phyloP scores from a whole-genome alignment of 2,113 vertebrate genomes.

The Scortum barcoo region DNA sequence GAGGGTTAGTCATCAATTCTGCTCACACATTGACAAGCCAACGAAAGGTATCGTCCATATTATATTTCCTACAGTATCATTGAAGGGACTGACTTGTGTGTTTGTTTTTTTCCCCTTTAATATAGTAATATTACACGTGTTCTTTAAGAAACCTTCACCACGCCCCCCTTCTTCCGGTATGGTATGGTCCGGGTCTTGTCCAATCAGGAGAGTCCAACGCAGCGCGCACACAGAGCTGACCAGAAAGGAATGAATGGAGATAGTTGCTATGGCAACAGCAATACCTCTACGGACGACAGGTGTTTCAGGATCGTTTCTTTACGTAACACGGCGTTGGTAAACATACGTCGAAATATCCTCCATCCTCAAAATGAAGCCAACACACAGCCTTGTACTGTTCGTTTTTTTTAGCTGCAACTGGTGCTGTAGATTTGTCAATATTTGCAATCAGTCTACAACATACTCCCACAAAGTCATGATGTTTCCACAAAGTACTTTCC shows the following conservation, averaged over 20 bases:
- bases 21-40: background rate
- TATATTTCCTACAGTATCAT: background rate
- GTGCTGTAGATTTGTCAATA: background rate
- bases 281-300: slow-evolving; percentile 35
- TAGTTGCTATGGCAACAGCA: slow-evolving; percentile 73
- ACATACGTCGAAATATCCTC: background rate
- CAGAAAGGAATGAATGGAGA: slow-evolving; percentile 62
- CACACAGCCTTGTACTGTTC: background rate
- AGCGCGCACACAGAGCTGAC: slow-evolving; percentile 64
- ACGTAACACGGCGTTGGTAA: slow-evolving; percentile 2
- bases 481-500: background rate
- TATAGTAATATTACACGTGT: slow-evolving; percentile 4
- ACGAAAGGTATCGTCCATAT: background rate
- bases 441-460: background rate
- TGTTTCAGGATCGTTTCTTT: slow-evolving; percentile 22
- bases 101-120: too few relatives aligned
- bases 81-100: background rate
- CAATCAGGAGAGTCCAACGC: slow-evolving; percentile 84
- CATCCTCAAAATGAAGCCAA: background rate
- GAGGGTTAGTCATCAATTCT: background rate
- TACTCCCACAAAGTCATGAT: background rate
- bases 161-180: slow-evolving; percentile 37
- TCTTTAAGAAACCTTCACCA: slow-evolving; percentile 30
- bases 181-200: slow-evolving; percentile 56
- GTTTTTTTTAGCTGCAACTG: background rate